Evolutionary conservation across 2,797 vertebrate genomes (phyloP).

Genomic region (Channallabes apus): DNA sequence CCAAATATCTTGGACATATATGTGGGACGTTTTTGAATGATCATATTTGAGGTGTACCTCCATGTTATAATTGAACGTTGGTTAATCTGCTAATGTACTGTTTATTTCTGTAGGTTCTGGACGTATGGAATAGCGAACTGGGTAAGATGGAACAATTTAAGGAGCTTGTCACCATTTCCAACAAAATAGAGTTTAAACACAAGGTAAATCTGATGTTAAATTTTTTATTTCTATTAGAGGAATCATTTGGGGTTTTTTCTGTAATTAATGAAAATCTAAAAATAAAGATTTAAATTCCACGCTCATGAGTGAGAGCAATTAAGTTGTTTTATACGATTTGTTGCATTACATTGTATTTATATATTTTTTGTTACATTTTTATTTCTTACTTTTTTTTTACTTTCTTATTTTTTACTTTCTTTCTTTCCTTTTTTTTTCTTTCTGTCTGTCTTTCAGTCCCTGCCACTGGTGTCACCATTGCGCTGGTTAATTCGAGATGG

Average conservation of each 20-base stretch:
- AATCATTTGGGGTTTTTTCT: background rate
- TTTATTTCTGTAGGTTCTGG: constrained; percentile 46
- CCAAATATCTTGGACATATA: too few species aligned
- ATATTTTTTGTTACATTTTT: background rate
- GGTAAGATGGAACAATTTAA: constrained; percentile 55
- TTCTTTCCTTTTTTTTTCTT: background rate
- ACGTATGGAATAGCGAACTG: constrained; percentile 52
- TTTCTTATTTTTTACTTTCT: background rate
- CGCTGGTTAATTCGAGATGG: constrained; percentile 55
- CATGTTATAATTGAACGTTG: background rate
- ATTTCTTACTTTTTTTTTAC: background rate
- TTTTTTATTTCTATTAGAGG: background rate
- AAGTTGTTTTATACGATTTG: background rate
- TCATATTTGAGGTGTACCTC: background rate
- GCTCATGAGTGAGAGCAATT: background rate
- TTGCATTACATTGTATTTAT: background rate
- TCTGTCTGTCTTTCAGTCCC: constrained; percentile 25
- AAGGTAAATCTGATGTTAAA: constrained; percentile 35
- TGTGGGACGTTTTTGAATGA: background rate
- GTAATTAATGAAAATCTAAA: background rate
- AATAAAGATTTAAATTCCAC: background rate
- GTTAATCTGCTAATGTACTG: background rate
- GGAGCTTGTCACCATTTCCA: constrained; percentile 52
- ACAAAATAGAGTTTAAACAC: constrained; percentile 54
- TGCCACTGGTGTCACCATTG: constrained; percentile 54